phyloP scores from a whole-genome alignment of 1,140 invertebrate species.

The Dolichoris vasculosae region DNA sequence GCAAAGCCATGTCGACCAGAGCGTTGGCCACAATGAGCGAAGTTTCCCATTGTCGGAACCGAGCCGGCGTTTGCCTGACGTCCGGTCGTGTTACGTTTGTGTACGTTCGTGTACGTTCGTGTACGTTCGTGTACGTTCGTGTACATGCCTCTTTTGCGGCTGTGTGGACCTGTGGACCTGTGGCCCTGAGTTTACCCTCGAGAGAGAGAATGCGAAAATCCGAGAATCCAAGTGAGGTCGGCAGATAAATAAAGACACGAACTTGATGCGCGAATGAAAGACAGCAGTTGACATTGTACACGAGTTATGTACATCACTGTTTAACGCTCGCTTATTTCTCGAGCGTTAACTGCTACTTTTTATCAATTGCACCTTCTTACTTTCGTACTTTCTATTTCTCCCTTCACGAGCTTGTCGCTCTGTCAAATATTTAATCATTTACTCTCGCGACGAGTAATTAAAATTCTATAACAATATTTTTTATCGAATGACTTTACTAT shows the following conservation, averaged over 20 bases:
- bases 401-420: too few relatives aligned
- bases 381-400: too few relatives aligned
- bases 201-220: neutral
- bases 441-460: too few relatives aligned
- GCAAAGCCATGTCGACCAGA: conserved; percentile 59
- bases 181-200: neutral
- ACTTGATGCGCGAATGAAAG: neutral
- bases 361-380: too few relatives aligned
- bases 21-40: conserved; percentile 65
- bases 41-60: conserved; percentile 65
- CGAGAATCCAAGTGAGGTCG: neutral
- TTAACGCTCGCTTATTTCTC: neutral
- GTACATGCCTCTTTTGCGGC: neutral
- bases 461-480: too few relatives aligned
- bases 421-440: too few relatives aligned
- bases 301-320: neutral
- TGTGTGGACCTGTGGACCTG: neutral
- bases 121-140: neutral
- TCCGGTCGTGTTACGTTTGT: neutral
- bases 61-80: neutral
- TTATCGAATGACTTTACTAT: too few relatives aligned
- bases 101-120: too few relatives aligned
- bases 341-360: too few relatives aligned
- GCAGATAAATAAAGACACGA: conserved; percentile 11
- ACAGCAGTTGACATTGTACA: neutral